These are phyloP conservation scores for Lepidurus couesii DNA, from an alignment of 1,140 invertebrate genomes.

Conservation along the genomic window DNA sequence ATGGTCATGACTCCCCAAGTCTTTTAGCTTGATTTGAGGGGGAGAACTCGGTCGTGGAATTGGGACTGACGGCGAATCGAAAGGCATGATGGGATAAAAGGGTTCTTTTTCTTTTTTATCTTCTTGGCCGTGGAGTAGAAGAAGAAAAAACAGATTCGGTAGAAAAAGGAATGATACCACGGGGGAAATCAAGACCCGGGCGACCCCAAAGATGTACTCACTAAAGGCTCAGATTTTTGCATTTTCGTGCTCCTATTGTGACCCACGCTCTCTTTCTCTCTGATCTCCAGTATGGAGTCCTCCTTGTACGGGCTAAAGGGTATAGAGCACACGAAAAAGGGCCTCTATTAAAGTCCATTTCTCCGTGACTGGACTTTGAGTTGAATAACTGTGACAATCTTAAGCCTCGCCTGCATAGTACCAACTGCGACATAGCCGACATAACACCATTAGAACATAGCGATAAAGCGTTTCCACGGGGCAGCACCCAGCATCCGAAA, in stretches of 20 bases:
- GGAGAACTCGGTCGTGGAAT: background rate
- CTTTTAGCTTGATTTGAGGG: background rate
- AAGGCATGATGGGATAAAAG: conserved; percentile 4
- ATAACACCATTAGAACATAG: no score
- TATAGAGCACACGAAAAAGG: background rate
- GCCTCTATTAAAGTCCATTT: no score
- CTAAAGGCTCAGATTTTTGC: conserved; percentile 3
- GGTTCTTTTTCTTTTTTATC: background rate
- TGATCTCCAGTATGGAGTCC: background rate
- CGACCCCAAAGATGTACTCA: background rate
- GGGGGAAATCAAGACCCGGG: background rate
- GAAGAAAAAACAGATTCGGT: background rate
- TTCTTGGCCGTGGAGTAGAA: background rate
- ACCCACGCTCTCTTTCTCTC: background rate
- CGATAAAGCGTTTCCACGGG: background rate
- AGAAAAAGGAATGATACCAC: conserved; percentile 3
- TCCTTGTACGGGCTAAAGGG: no score
- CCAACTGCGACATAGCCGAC: no score
- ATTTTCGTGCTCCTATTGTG: background rate
- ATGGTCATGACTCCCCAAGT: background rate
- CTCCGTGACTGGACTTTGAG: no score
- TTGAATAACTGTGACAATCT: no score
- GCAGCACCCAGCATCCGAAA: background rate
- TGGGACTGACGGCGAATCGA: conserved; percentile 3
- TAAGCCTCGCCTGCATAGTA: no score